Evolutionary conservation across 2,797 vertebrate species (phyloP).

Genomic region (Molossus molossus): DNA sequence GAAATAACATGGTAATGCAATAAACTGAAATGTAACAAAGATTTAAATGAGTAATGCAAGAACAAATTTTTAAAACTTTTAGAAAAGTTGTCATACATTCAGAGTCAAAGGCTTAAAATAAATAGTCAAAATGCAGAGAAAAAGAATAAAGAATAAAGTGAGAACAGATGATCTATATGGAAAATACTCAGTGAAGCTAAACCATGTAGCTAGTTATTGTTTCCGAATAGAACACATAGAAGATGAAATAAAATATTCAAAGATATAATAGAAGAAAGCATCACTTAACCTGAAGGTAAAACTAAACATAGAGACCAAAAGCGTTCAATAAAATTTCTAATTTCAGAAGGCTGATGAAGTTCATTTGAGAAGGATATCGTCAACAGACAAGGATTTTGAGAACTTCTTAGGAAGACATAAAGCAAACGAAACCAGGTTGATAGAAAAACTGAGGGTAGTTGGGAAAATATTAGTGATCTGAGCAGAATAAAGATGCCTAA

Average conservation of each 20-base stretch:
- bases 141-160: neutral
- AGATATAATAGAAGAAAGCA: neutral
- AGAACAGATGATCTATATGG: neutral
- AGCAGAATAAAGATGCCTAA: neutral
- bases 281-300: neutral
- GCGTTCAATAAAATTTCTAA: neutral
- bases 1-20: neutral
- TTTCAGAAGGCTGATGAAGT: neutral
- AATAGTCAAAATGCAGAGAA: neutral
- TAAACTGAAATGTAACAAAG: constrained; percentile 10
- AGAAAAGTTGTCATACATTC: neutral
- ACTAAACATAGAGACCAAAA: neutral
- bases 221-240: neutral
- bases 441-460: neutral
- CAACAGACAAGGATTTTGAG: neutral
- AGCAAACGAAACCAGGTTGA: neutral
- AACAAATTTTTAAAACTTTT: neutral
- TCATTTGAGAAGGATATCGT: neutral
- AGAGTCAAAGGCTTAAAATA: neutral
- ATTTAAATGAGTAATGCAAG: neutral
- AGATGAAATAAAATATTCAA: constrained; percentile 30
- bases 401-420: neutral
- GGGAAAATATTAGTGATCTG: neutral
- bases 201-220: neutral
- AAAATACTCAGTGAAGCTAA: neutral